phyloP scores from a whole-genome alignment of 2,113 vertebrate genomes.

The Thamnaconus septentrionalis region DNA sequence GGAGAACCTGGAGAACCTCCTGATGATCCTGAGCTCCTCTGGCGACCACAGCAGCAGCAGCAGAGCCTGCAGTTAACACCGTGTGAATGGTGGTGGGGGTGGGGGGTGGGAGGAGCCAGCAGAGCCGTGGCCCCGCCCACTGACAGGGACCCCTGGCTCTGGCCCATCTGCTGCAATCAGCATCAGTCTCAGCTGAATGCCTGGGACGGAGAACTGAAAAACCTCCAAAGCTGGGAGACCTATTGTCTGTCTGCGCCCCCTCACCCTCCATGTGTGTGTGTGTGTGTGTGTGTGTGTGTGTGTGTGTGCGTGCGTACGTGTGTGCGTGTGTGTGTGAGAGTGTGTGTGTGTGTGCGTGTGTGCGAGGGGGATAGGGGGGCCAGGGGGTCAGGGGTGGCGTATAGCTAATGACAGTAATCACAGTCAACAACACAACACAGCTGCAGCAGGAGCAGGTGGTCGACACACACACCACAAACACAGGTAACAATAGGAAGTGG shows the following conservation, averaged over 20 bases:
- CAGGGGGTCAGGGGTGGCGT: too few species aligned
- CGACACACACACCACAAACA: too few species aligned
- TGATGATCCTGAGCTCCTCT: too few species aligned
- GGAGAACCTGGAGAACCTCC: not conserved
- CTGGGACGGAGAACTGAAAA: too few species aligned
- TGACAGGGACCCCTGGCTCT: slow-evolving; percentile 56
- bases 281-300: not conserved
- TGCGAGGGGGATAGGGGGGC: too few species aligned
- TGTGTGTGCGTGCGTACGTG: slow-evolving; percentile 22
- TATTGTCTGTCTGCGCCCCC: slow-evolving; percentile 6
- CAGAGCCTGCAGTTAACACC: not conserved
- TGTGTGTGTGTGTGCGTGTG: not conserved
- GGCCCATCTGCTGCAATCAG: slow-evolving; percentile 45
- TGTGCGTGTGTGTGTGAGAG: not conserved
- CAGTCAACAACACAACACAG: too few species aligned
- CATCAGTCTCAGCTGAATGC: slow-evolving; percentile 2
- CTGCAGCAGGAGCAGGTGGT: too few species aligned
- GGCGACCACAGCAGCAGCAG: too few species aligned
- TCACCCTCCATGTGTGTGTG: not conserved
- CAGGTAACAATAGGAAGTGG: too few species aligned
- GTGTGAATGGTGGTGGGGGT: slow-evolving; percentile 42
- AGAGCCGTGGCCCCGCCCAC: slow-evolving; percentile 44
- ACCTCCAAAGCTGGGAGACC: too few species aligned
- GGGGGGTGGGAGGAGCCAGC: slow-evolving; percentile 62
- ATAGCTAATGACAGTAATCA: too few species aligned